Base-by-base conservation (phyloP, 2,888 invertebrate species). In the Dinocampus coccinellae region DNA sequence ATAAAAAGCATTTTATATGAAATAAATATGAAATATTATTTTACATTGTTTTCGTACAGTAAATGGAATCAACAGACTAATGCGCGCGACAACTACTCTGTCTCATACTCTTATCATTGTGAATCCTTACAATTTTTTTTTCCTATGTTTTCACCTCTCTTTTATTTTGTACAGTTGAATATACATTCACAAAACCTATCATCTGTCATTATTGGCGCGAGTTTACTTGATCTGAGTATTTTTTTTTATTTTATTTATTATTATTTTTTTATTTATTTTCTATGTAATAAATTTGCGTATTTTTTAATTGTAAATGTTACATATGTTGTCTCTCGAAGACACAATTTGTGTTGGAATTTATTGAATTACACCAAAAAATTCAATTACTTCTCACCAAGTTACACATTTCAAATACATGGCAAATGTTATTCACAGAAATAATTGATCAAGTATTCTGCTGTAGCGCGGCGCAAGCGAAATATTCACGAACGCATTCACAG, bases 401-500 rank as follows among this genome's bases (percentile, higher is more conserved):
- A 29, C 13, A 33, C 3, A 53, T n/a, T 60, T 16, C 62, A 29
- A 47, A 22, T 20, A n/a, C 13, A 52, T 20, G 13, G 47, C 24
- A 67, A 13, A 58, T 53, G 24, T 26, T 26, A 53, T 62, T n/a
- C 58, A 57, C 9, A 42, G 29, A 55, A 36, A 66, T 52, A 42
- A 39, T 73, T 76, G 74, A 82, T 84, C 84, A 81, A 84, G 82
- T 70, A 81, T 80, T 82, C 81, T 83, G 65, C 78, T 75, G 80
- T 77, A 77, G 80, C 83, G 82, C 81, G 81, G 81, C 83, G 81
- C 82, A 81, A 74, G 81, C 81, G 81, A 79, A 73, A 70, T 69
- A 57, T 29, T 7, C 33, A 24, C 36, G 66, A 70, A 73, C 75
- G 76, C 74, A 73, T 70, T 78, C 73, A 77, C 77, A 52, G 29